phyloP scores from a whole-genome alignment of 2,113 vertebrate genomes.

The Prochilodus magdalenae region DNA sequence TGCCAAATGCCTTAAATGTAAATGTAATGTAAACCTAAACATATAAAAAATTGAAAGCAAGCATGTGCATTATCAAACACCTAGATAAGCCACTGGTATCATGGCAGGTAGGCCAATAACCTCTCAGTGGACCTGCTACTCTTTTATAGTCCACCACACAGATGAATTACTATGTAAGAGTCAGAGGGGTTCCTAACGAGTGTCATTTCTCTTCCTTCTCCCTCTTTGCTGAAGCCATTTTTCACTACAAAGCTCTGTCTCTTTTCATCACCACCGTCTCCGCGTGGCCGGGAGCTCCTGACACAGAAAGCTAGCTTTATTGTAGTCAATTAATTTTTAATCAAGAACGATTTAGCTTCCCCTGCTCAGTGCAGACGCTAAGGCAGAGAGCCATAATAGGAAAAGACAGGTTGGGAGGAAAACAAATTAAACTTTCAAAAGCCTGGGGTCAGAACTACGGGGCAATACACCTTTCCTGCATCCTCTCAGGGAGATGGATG shows the following conservation, averaged over 20 bases:
- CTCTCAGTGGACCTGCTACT: background rate
- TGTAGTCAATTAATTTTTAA: conserved; percentile 78
- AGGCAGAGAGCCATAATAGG: conserved; percentile 65
- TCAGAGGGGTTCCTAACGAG: background rate
- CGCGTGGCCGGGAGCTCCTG: conserved; percentile 35
- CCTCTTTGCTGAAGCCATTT: background rate
- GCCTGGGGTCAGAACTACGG: conserved; percentile 47
- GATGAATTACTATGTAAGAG: conserved; percentile 14
- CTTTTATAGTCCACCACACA: background rate
- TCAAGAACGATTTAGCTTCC: conserved; percentile 64
- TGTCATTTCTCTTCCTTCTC: conserved; percentile 3
- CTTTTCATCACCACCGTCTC: conserved; percentile 13
- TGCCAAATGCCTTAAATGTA: no score
- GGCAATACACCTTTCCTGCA: conserved; percentile 20
- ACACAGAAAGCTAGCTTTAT: conserved; percentile 69
- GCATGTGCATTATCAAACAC: background rate
- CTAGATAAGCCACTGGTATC: conserved; percentile 27
- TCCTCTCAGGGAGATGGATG: background rate
- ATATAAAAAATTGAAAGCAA: conserved; percentile 23
- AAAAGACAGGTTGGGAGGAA: conserved; percentile 72
- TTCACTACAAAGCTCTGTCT: conserved; percentile 5
- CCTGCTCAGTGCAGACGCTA: conserved; percentile 45
- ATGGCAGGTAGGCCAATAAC: conserved; percentile 23
- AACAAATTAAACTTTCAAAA: conserved; percentile 79
- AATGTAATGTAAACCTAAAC: no score